phyloP scores from a whole-genome alignment of 2,797 vertebrate genomes.

The Pseudochirops cupreus region DNA sequence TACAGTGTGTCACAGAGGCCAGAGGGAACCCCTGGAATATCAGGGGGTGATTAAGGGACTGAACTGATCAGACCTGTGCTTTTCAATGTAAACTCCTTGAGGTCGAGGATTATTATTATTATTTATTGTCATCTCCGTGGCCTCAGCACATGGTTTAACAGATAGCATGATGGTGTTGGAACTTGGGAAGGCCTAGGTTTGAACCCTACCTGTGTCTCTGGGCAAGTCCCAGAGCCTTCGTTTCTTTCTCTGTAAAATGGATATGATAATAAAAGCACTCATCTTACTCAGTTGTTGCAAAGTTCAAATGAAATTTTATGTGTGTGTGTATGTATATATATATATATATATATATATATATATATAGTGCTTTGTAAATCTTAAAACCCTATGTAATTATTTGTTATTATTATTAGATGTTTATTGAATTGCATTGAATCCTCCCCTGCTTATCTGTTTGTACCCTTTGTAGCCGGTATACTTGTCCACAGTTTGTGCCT shows the following conservation, averaged over 20 bases:
- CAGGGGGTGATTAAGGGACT: background rate
- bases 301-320: background rate
- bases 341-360: background rate
- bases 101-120: background rate
- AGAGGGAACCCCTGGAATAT: background rate
- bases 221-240: background rate
- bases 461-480: background rate
- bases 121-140: background rate
- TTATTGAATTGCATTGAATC: background rate
- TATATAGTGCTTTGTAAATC: background rate
- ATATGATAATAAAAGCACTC: background rate
- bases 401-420: background rate
- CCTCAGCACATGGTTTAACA: background rate
- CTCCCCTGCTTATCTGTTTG: background rate
- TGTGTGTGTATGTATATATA: no score
- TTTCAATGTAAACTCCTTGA: background rate
- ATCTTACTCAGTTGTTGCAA: background rate
- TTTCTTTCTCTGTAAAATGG: background rate
- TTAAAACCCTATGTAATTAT: background rate
- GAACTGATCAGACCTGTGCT: background rate
- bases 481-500: background rate
- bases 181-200: background rate
- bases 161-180: background rate
- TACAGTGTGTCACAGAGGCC: background rate
- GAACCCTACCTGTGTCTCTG: background rate